Evolutionary conservation across 2,113 vertebrate species (phyloP).

Genomic region (Lasiurus borealis): DNA sequence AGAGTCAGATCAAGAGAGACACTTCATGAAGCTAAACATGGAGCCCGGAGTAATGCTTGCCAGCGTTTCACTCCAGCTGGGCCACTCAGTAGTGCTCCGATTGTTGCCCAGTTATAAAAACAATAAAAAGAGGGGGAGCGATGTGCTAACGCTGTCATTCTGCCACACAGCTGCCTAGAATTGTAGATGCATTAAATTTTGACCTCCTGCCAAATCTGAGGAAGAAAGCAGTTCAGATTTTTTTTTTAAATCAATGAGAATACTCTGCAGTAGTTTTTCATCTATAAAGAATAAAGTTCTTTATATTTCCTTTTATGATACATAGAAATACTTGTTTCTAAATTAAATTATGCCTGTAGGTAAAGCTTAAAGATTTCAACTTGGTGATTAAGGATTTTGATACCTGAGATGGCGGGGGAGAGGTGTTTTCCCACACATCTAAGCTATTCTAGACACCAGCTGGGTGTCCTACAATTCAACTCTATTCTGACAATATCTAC

Average conservation of each 20-base stretch:
- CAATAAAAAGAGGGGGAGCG: not conserved
- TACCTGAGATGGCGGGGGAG: not conserved
- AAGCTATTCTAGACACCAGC: not conserved
- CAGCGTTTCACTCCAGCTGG: not conserved
- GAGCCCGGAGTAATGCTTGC: not conserved
- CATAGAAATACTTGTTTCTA: not conserved
- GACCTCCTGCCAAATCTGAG: not conserved
- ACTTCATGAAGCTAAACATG: not conserved
- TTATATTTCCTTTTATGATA: not conserved
- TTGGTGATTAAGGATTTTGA: not conserved
- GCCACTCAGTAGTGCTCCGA: not conserved
- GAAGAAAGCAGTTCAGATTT: not conserved
- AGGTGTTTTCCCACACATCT: not conserved
- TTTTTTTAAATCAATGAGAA: not conserved
- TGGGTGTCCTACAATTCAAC: not conserved
- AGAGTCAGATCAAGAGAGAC: not conserved
- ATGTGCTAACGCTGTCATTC: fast-evolving
- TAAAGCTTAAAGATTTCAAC: not conserved
- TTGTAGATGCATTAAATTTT: not conserved
- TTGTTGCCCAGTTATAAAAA: too few species aligned
- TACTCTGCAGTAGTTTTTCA: constrained; percentile 40
- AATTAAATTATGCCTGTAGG: not conserved
- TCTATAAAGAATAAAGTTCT: not conserved
- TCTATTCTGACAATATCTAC: not conserved
- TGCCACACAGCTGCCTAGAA: not conserved